Conservation (phyloP, 2,797 vertebrate species). For the Furcifer pardalis region DNA sequence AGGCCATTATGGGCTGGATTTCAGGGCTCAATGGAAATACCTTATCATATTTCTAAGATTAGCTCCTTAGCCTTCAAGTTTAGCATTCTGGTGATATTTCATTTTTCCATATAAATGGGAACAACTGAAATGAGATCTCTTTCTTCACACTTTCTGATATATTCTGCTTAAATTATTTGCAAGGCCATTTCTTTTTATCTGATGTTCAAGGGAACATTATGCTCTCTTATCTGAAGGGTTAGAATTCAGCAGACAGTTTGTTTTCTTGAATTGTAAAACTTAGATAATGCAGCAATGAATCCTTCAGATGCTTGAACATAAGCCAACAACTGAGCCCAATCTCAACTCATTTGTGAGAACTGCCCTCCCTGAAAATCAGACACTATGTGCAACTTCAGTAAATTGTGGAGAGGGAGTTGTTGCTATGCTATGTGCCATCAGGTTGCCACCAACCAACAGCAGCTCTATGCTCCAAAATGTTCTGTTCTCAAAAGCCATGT, state of each 20-base stretch:
- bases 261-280: conserved; percentile 17
- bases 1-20: conserved; percentile 7
- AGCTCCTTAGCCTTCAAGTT: background rate
- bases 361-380: background rate
- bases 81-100: background rate
- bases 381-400: background rate
- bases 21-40: conserved; percentile 22
- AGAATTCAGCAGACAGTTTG: conserved; percentile 26
- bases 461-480: too few species aligned
- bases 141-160: conserved; percentile 4
- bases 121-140: conserved; percentile 4
- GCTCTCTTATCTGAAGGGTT: conserved; percentile 20
- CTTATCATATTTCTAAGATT: conserved; percentile 20
- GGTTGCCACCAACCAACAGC: too few species aligned
- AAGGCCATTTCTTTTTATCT: conserved; percentile 35
- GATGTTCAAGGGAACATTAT: conserved; percentile 28
- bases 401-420: too few species aligned
- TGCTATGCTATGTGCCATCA: too few species aligned
- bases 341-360: conserved; percentile 5
- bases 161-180: conserved; percentile 22
- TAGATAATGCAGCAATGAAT: conserved; percentile 11
- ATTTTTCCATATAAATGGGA: background rate
- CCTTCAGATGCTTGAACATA: conserved; percentile 14
- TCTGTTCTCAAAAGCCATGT: too few species aligned
- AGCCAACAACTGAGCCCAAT: background rate